Evolutionary conservation across 2,113 vertebrate genomes (phyloP).

Genomic region (Coturnix japonica): DNA sequence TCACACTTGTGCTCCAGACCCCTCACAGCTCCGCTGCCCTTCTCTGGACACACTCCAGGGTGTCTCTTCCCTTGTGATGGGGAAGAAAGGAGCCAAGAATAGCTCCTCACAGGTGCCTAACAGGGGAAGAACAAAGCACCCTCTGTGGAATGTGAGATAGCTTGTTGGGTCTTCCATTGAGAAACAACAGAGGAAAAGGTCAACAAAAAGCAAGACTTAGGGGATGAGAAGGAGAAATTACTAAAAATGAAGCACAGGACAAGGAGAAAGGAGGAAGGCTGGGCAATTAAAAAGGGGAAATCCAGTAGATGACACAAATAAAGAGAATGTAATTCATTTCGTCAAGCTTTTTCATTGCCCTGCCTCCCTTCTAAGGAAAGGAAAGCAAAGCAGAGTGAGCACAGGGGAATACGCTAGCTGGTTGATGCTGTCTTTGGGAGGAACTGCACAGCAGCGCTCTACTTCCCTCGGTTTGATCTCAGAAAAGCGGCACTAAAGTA

Average conservation of each 20-base stretch:
- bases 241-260: rapidly evolving
- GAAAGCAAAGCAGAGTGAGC: not conserved
- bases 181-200: not conserved
- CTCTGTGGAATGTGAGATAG: rapidly evolving
- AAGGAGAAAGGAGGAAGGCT: not conserved
- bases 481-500: constrained; percentile 41
- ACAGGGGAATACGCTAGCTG: not conserved
- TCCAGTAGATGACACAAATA: not conserved
- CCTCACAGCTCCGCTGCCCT: too few species aligned
- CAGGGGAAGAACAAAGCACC: not conserved
- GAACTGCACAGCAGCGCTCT: not conserved
- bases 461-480: not conserved
- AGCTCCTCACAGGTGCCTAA: not conserved
- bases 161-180: not conserved
- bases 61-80: not conserved
- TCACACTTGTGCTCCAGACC: too few species aligned
- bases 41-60: too few species aligned
- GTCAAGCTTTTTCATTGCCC: not conserved
- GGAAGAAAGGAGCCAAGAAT: not conserved
- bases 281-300: not conserved
- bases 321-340: not conserved
- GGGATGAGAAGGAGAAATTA: not conserved
- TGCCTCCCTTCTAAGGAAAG: not conserved
- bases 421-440: not conserved
- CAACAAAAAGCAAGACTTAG: not conserved